Percentiles rank a stretch among this genome's conserved stretches.
Evolutionary conservation across 2,888 invertebrate genomes (phyloP).

Genomic region (Lasioglossum pauxillum): DNA sequence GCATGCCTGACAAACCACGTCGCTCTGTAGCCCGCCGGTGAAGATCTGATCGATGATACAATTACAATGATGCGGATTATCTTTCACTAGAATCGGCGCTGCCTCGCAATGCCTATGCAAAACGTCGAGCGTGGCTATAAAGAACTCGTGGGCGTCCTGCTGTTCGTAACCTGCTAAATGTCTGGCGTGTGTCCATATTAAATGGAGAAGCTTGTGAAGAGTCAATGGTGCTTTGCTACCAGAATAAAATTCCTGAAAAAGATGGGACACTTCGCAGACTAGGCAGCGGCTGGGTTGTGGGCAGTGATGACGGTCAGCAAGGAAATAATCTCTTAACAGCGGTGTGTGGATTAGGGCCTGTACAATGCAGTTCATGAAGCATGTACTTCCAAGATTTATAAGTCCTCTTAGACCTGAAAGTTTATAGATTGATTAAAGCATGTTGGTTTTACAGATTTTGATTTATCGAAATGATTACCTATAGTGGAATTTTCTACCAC

Average conservation of each 20-base stretch:
- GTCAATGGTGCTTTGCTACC: constrained; percentile 95
- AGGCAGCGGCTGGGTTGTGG: constrained; percentile 92
- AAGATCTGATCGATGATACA: constrained; percentile 99
- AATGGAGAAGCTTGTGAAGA: constrained; percentile 94
- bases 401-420: constrained; percentile 93
- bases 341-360: constrained; percentile 97
- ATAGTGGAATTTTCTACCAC: constrained; percentile 93
- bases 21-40: constrained; percentile 97
- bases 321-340: constrained; percentile 96
- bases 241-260: constrained; percentile 99
- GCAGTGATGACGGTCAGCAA: constrained; percentile 96
- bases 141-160: constrained; percentile 99
- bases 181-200: constrained; percentile 98
- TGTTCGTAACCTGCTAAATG: constrained; percentile 98
- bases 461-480: constrained; percentile 83
- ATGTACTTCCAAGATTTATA: constrained; percentile 98
- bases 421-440: constrained; percentile 16
- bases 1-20: constrained; percentile 98
- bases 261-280: constrained; percentile 97
- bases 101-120: constrained; percentile 93
- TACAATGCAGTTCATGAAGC: constrained; percentile 99
- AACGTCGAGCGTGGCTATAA: constrained; percentile 97
- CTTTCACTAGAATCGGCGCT: constrained; percentile 82
- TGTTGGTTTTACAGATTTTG: not conserved
- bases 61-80: constrained; percentile 89